Base-by-base conservation (phyloP, 2,113 vertebrate genomes). In the Erythrolamprus reginae region DNA sequence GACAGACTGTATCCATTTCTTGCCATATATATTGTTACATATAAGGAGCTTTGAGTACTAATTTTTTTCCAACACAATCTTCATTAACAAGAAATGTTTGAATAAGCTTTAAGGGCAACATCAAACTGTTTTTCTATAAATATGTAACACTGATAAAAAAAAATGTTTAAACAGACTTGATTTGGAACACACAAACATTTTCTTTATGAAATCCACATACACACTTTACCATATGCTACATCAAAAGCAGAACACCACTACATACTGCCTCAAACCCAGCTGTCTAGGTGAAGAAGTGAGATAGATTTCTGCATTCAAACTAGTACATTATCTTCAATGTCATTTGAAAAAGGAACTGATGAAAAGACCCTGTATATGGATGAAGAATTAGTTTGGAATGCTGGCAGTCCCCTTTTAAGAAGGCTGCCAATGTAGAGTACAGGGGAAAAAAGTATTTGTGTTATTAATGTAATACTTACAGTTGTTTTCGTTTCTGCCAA, bases 1-100 rank as follows among this genome's bases (percentile, higher is more conserved):
- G 98, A 98, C 98, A 98, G 98, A 97, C 95, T 96, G 96, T 96
- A 96, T 97, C 97, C 97, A 96, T 95, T 95, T 96, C 95, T 92
- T 96, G 95, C 95, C 95, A 90, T 97, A 94, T 96, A 97, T 97
- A 97, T 95, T 94, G 89, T 96, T 97, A 94, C 93, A 93, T 96
- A 92, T 94, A 96, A 96, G 96, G 96, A 94, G 91, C 89, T 93
- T 91, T 96, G 96, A 98, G 98, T 97, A 95, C 93, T 96, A 96
- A 98, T 97, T 97, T 95, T 96, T 94, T 82, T 61, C 21, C 96
- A 97, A 96, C 94, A 94, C 95, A 95, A 94, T 90, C 94, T 97
- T 96, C 96, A 96, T 96, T 97, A 97, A 95, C 93, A 96, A 94
- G 65, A 93, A 95, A 91, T 94, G 92, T 95, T 95, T 92, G 52